Base-by-base conservation (phyloP, 2,113 vertebrate genomes). In the Chaetura pelagica region DNA sequence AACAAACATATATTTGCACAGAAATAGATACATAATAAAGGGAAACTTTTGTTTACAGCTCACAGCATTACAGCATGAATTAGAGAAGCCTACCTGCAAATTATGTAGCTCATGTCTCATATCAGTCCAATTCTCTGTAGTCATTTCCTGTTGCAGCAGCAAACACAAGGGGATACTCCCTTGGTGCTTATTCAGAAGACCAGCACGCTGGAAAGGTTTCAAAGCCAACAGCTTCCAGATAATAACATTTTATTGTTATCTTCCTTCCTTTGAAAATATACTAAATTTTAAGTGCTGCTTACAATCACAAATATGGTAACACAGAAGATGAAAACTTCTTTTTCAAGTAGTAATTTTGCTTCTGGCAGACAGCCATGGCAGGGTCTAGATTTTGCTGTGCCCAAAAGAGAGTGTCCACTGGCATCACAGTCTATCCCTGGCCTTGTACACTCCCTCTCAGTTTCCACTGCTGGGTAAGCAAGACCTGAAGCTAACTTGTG, bases 51-150 rank as follows among this genome's bases (percentile, higher is more conserved):
- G 16, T 44, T 40, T 84, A n/a, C 51, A 69, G 55, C 21, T 24
- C 46, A 83, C 69, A 93, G 73, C 72, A 74, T 19, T 29, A 57
- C 7, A 66, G 42, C 12, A 67, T 6, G 10, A 86, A 49, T 62
- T 29, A 57, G 40, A 46, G 24, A 16, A 52, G 73, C 0, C 0
- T 67, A 93, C 72, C 51, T 75, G 82, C 46, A 71, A 46, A 69
- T 61, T 62, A 58, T 0, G 0, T 6, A 49, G 32, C 21, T 86
- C 4, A 1, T 2, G 1, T 64, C 30, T 62, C 54, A 54, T 66
- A 62, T 10, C 46, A 38, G 10, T 48, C 42, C 55, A 44, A 2
- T 34, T 86, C 54, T 59, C 34, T 48, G 26, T 7, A 89, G 68
- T 29, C 20, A 29, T 59, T 80, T 73, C 20, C 68, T 42, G 54